Percentiles rank a stretch among this genome's conserved stretches.
phyloP scores from a whole-genome alignment of 2,888 invertebrate species.

The Brachynemurus nebulosus region DNA sequence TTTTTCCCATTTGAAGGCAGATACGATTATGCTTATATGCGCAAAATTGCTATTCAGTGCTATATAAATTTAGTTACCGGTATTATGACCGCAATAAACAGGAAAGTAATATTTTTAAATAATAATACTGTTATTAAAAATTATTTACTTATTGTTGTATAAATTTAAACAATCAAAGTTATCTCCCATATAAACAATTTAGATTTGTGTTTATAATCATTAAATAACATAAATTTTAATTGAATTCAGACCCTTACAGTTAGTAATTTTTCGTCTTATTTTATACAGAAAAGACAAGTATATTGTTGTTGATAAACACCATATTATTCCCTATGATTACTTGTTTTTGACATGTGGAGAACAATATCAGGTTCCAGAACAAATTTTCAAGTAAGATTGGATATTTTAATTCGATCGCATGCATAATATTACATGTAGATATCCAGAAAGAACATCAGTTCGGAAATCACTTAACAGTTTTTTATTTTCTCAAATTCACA shows the following conservation, averaged over 20 bases:
- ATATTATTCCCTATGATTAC: constrained; percentile 36
- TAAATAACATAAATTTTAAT: no score
- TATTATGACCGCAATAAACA: constrained; percentile 40
- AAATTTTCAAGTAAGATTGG: no score
- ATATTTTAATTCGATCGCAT: no score
- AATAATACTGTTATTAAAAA: no score
- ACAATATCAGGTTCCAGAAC: constrained; percentile 43
- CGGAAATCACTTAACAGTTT: no score
- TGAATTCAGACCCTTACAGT: neutral
- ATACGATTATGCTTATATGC: constrained; percentile 39
- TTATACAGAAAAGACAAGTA: constrained; percentile 39
- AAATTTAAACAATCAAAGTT: no score
- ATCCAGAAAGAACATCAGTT: no score
- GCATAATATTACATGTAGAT: no score
- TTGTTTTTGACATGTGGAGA: constrained; percentile 41
- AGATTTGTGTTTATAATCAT: constrained; percentile 5
- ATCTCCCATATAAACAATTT: constrained; percentile 8
- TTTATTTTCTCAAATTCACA: no score
- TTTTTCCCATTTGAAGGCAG: constrained; percentile 40
- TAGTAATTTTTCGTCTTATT: neutral
- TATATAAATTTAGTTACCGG: constrained; percentile 53
- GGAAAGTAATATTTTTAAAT: constrained; percentile 35
- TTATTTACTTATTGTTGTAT: no score
- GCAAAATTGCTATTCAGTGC: constrained; percentile 42
- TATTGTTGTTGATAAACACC: constrained; percentile 35